Evolutionary conservation across 2,888 invertebrate species (phyloP), one percentile per base, ranked within the genome.

Genomic region (Lottia scabra): DNA sequence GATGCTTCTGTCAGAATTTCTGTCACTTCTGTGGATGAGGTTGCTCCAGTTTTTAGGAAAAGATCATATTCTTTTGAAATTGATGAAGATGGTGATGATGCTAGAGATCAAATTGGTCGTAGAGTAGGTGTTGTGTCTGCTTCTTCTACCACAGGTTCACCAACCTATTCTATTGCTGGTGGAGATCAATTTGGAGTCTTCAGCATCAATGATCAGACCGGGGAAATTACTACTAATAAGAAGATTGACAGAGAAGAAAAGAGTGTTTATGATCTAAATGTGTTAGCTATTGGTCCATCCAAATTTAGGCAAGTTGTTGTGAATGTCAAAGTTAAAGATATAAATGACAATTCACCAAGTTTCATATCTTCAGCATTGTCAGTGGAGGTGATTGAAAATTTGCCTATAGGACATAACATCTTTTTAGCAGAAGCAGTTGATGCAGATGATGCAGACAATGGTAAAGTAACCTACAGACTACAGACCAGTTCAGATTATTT

Each of bases 321-420:
- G 0, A 95, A 94, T 85, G 93, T 98, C 79, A 93, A 93, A 1
- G 92, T 98, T 6, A 90, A 93, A 62, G 98, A 98, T 90, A 91
- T 96, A 5, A 98, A 98, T 90, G 98, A 98, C 89, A 97, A 97
- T 88, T 93, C 94, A 71, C 98, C 98, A 4, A 91, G 92, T 23
- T 88, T 88, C 77, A 70, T 71, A 6, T 73, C 75, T 23, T 72
- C 78, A 19, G 72, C 73, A 13, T 71, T 80, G 43, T 83, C 95
- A 88, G 93, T 96, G 65, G 92, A 92, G 76, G 91, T 98, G 73
- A 92, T 93, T 19, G 97, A 97, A 91, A 96, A 97, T 88, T 94
- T 95, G 81, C 97, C 98, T 26, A 95, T 97, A 46, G 97, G 97
- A 0, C 96, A 96, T 89, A 96, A 97, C 90, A 94, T 98, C 45